Evolutionary conservation across 2,797 vertebrate genomes (phyloP), one percentile per base, ranked within the genome.

Genomic region (Lithobates pipiens): DNA sequence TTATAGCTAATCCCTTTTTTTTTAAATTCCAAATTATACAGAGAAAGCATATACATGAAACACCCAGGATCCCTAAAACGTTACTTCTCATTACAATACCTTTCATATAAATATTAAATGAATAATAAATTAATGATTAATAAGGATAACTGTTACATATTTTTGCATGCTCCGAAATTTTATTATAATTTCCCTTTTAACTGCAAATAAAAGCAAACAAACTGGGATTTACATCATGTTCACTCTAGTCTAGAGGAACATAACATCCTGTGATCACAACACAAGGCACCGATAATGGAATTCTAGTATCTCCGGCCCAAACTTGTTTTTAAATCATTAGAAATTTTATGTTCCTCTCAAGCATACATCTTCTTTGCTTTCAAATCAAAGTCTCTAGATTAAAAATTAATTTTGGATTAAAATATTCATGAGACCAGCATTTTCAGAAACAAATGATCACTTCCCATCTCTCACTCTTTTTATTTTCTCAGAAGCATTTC

Each of bases 361-460:
- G 91, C 90, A 90, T 85, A 81, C 89, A 90, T 93, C 91, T 93
- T 91, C 85, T 92, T 91, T 32, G 36, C 89, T 94, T 92, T 92
- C 91, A 89, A 91, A 92, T 90, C 90, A 91, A 91, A 91, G 89
- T 92, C 92, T 93, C 90, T 91, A 91, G 91, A 95, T 95, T 92
- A 94, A 95, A 94, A 94, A 95, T 95, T 94, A 85, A 94, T 93
- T 91, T 50, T 83, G 87, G 88, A 90, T 93, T 94, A 91, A 95
- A 95, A 94, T 95, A 94, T 94, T 94, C 93, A 95, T 94, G 92
- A 85, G 85, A 85, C 76, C 85, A 85, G 92, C 89, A 91, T 92
- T 93, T 94, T 95, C 93, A 93, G 90, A 93, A 94, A 93, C 90
- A 92, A 91, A 93, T 93, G 93, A 94, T 94, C 94, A 94, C 92